Base-by-base conservation (phyloP, 2,888 invertebrate species). In the Diaphora mendica region DNA sequence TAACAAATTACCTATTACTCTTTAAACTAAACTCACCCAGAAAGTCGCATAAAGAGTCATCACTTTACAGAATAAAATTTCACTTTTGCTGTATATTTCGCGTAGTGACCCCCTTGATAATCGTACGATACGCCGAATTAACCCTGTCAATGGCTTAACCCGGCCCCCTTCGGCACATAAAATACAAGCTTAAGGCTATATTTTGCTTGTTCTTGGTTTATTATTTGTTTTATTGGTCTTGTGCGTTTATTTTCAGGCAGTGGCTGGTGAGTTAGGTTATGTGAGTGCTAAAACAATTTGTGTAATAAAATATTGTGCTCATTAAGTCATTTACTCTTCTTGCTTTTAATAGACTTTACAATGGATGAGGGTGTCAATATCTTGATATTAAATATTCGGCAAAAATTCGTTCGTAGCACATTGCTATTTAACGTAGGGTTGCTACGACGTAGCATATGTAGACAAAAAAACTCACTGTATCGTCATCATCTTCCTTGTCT, bases 131-230 rank as follows among this genome's bases (percentile, higher is more conserved):
- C 76, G 74, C 66, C 20, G 74, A 85, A 83, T 83, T 78, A 82
- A 80, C 79, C 75, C 77, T 79, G 78, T 79, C 83, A 70, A 83
- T 78, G 85, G 85, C 86, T 89, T 87, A 86, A 77, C 81, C 80
- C 76, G 78, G 80, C 79, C 83, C 84, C 79, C 77, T 83, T 81
- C 73, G 86, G 84, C 80, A 82, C 86, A 88, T 91, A 89, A 91
- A 91, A 88, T 84, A 86, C 85, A 87, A 87, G 88, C 91, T 89
- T 89, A 91, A 87, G 85, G 81, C 80, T 79, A 81, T 86, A 82
- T 86, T 87, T 86, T 82, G 85, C 80, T 79, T 84, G 83, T 83
- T 79, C 77, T 74, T 79, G 79, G 86, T 90, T 91, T 89, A 89
- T 89, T 90, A 87, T 91, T 87, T 89, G 80, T 87, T 91, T 91